Conservation (phyloP, 2,113 vertebrate species). For the Lophura nycthemera region DNA sequence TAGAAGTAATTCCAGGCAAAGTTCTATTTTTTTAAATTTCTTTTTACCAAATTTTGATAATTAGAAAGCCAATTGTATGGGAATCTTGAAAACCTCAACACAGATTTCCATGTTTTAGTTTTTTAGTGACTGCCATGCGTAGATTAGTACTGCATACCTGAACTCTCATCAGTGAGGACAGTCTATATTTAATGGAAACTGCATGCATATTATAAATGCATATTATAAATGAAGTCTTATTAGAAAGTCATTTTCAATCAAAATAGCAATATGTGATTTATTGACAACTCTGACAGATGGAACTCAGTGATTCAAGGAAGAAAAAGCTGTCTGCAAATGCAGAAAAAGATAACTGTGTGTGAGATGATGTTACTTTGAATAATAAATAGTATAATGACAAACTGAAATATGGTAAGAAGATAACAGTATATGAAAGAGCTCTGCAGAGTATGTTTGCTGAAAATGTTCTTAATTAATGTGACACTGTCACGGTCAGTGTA, state of each 20-base stretch:
- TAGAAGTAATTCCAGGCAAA: not conserved
- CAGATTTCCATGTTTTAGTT: not conserved
- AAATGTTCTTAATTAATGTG: not conserved
- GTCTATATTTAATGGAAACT: not conserved
- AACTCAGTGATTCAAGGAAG: not conserved
- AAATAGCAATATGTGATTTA: not conserved
- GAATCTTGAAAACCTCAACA: not conserved
- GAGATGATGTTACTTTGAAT: not conserved
- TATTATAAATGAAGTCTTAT: not conserved
- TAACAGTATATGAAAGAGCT: not conserved
- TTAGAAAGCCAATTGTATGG: not conserved
- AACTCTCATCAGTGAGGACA: not conserved
- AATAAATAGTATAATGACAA: not conserved
- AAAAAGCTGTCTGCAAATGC: not conserved
- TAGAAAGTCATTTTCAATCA: not conserved
- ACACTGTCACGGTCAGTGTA: accelerated
- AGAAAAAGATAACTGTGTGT: not conserved
- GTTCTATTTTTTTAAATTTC: not conserved
- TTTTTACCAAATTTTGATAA: not conserved
- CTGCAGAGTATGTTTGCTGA: not conserved
- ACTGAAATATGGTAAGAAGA: not conserved
- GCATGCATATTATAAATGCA: not conserved
- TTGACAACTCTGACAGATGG: not conserved
- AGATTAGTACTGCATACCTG: not conserved
- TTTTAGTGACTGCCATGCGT: not conserved